Base-by-base conservation (phyloP, 2,113 vertebrate genomes). In the Lasiurus cinereus region DNA sequence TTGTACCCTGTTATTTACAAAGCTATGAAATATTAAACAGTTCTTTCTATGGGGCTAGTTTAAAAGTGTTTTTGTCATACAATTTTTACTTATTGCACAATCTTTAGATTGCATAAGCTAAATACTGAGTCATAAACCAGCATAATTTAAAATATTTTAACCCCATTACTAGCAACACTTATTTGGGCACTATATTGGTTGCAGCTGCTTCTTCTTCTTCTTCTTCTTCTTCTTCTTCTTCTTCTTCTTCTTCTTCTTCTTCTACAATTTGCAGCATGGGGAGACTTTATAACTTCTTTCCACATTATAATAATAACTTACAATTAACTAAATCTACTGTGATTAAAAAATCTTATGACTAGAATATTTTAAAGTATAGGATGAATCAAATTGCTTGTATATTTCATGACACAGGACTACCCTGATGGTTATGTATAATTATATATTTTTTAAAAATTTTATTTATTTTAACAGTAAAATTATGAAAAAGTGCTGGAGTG, bases 381-480 rank as follows among this genome's bases (percentile, higher is more conserved):
- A 27, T 78, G 72, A 84, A 33, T 84, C 12, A 67, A 88, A 70
- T 92, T 43, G 12, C 48, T 73, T 89, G 3, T 27, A 31, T 85
- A 92, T 83, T 95, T 93, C 21, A 36, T 72, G 74, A 90, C 13
- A 46, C 6, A 62, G 19, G 21, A 59, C 52, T 84, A 69, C 27
- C 83, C 80, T 88, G 43, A 88, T 54, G 67, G 31, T 52, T 78
- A 91, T 8, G 22, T 88, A 67, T 94, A 96, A 97, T 64, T 66
- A 56, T 79, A 80, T 88, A 91, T 90, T 90, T 97, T 93, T 39
- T 39, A 3, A 39, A 39, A 39, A 39, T 39, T 76, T 13, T 79
- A 19, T 94, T 92, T 79, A 78, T 10, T 83, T 95, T 90, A 92
- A 85, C 31, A 91, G 78, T 85, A 59, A 96, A 94, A 90, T 56